A percentile compares a stretch with the other conserved stretches of the same genome.
These are phyloP conservation scores for Idaea dimidiata DNA, from an alignment of 2,888 invertebrate genomes.

Conservation along the genomic window DNA sequence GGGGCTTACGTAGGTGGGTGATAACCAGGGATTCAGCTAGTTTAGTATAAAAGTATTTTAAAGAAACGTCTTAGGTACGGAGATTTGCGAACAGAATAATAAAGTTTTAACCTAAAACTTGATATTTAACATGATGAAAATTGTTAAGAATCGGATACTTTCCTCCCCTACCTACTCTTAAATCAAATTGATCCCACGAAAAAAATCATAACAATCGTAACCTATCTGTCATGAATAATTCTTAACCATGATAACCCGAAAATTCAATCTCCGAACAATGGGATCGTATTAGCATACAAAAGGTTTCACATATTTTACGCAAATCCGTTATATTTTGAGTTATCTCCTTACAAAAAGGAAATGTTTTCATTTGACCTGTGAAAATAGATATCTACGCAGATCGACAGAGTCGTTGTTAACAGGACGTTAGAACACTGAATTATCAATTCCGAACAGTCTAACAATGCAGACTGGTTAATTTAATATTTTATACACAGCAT, in stretches of 20 bases:
- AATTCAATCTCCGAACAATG: slow-evolving; percentile 80
- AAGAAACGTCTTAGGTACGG: too few relatives aligned
- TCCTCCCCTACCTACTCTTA: slow-evolving; percentile 1
- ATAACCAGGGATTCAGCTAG: too few relatives aligned
- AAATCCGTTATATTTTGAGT: slow-evolving; percentile 78
- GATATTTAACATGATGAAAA: too few relatives aligned
- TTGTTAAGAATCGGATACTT: not conserved
- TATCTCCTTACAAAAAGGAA: slow-evolving; percentile 70
- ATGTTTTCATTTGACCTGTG: slow-evolving; percentile 64
- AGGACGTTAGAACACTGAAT: slow-evolving; percentile 42
- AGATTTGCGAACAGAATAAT: too few relatives aligned
- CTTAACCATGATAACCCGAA: slow-evolving; percentile 74
- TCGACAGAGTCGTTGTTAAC: slow-evolving; percentile 48
- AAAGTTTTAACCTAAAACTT: too few relatives aligned
- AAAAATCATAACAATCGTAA: slow-evolving; percentile 60
- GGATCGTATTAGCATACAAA: slow-evolving; percentile 80
- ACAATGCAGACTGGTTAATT: slow-evolving; percentile 12
- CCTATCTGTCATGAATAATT: slow-evolving; percentile 74
- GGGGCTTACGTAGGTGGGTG: slow-evolving; percentile 3
- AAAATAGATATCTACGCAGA: slow-evolving; percentile 55
- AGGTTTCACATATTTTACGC: slow-evolving; percentile 80
- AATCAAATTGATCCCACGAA: slow-evolving; percentile 30
- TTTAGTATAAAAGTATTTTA: too few relatives aligned
- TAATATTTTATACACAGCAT: slow-evolving; percentile 9
- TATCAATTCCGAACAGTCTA: slow-evolving; percentile 42